Base-by-base conservation (phyloP, 2,113 vertebrate genomes). In the Oreochromis tanganicae region DNA sequence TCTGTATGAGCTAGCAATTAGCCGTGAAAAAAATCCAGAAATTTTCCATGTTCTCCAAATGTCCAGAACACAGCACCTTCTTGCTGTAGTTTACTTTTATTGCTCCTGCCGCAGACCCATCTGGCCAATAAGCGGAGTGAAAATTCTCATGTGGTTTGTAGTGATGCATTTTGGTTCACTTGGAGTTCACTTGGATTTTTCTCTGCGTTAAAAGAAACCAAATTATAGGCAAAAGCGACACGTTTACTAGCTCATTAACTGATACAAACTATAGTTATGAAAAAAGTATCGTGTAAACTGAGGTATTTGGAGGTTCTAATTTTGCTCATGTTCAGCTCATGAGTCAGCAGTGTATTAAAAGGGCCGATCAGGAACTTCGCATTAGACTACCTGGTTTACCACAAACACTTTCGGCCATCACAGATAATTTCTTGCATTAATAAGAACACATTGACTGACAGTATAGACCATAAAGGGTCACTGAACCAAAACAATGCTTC, bases 11-110 rank as follows among this genome's bases (percentile, higher is more conserved):
- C 34, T 66, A 66, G 19, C 10, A 66, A 38, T 66, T 38, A 66
- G 61, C 61, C 0, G 0, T 1, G 17, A 13, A 38, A 38, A 1
- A 1, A 10, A 2, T 1, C 14, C 27, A 9, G 12, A 36, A n/a
- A 7, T 38, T 7, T 66, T 66, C 34, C 34, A 13, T 66, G 19
- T 38, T 66, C 10, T 66, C 34, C 61, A 66, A 66, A 36, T n/a
- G 59, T 63, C 17, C 59, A 63, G 3, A 63, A n/a, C 17, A 66
- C 61, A n/a, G 17, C 61, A 66, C 32, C 61, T 13, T 38, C 61
- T 36, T 66, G 10, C 61, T 66, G 34, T 66, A 21, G 34, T 66
- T 66, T 38, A 66, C 10, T 66, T 38, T 66, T 13, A 66, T 38
- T 66, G 61, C 61, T 66, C 34, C 19, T 66, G 4, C 19, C 19